Percentiles rank a stretch among this genome's conserved stretches.
phyloP scores from a whole-genome alignment of 2,888 invertebrate genomes.

The Gnatocerus cornutus region DNA sequence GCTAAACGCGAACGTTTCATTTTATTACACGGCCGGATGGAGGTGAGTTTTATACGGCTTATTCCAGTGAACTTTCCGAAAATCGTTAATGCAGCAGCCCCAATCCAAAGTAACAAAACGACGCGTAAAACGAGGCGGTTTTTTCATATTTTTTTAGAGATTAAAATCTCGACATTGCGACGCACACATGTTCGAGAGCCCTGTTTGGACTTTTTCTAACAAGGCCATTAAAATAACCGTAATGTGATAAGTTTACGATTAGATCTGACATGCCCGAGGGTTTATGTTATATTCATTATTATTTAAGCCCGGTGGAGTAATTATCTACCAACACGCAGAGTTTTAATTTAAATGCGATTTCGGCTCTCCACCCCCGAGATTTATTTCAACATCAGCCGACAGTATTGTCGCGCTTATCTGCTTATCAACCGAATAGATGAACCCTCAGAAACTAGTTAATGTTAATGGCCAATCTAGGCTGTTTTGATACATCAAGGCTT shows the following conservation, averaged over 20 bases:
- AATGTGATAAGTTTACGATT: slow-evolving; percentile 47
- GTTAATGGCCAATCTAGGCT: slow-evolving; percentile 9
- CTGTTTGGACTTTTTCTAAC: slow-evolving; percentile 39
- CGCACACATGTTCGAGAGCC: slow-evolving; percentile 36
- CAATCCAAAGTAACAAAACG: slow-evolving; percentile 56
- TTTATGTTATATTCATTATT: slow-evolving; percentile 48
- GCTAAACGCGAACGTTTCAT: slow-evolving; percentile 65
- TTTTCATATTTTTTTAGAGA: slow-evolving; percentile 10
- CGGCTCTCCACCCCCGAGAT: slow-evolving; percentile 37
- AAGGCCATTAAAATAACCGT: slow-evolving; percentile 44
- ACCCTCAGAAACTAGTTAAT: slow-evolving; percentile 22
- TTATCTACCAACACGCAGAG: slow-evolving; percentile 47
- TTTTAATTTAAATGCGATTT: slow-evolving; percentile 46
- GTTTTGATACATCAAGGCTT: slow-evolving; percentile 7
- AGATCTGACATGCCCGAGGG: slow-evolving; percentile 42
- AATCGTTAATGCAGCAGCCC: slow-evolving; percentile 59
- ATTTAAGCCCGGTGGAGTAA: slow-evolving; percentile 45
- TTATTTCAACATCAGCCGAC: slow-evolving; percentile 31
- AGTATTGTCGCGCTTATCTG: slow-evolving; percentile 26
- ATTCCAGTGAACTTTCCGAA: slow-evolving; percentile 61
- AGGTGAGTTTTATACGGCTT: slow-evolving; percentile 65
- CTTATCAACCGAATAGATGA: slow-evolving; percentile 27
- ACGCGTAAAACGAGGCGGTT: slow-evolving; percentile 29
- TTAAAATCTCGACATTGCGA: slow-evolving; percentile 29
- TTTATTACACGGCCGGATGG: slow-evolving; percentile 64